A percentile compares a stretch with the other conserved stretches of the same genome.
phyloP scores from a whole-genome alignment of 1,140 invertebrate species.

The Manduca sexta region DNA sequence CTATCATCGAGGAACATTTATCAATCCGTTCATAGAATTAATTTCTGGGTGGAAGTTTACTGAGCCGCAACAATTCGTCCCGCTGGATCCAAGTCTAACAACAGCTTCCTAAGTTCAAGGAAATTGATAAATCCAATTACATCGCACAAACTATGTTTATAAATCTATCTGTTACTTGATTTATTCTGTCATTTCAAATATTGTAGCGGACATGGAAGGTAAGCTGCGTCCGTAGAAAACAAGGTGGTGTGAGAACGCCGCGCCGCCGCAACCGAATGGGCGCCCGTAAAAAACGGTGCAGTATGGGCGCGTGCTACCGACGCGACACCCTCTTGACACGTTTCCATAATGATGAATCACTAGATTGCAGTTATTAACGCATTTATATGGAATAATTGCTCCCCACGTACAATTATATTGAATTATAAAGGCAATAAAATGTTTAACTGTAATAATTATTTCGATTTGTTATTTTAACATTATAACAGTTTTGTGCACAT shows the following conservation, averaged over 20 bases:
- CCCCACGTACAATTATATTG: background rate
- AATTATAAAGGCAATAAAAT: background rate
- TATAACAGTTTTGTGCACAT: no score
- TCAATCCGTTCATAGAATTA: slow-evolving; percentile 11
- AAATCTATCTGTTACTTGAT: background rate
- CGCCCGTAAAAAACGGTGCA: slow-evolving; percentile 15
- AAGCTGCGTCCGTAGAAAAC: background rate
- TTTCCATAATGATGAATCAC: slow-evolving; percentile 39
- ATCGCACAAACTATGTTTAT: background rate
- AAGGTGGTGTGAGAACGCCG: background rate
- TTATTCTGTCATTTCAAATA: no score
- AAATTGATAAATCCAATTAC: slow-evolving; percentile 18
- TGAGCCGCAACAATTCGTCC: slow-evolving; percentile 15
- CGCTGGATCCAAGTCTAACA: slow-evolving; percentile 2
- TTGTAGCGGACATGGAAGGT: background rate
- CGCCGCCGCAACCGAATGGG: background rate
- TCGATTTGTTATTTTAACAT: no score
- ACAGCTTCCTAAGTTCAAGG: slow-evolving; percentile 12
- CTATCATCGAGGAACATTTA: background rate
- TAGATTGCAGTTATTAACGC: slow-evolving; percentile 29
- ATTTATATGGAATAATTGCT: slow-evolving; percentile 26
- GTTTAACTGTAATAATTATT: no score
- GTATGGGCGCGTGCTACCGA: slow-evolving; percentile 17
- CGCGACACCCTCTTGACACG: slow-evolving; percentile 38
- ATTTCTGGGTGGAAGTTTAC: slow-evolving; percentile 16